Base-by-base conservation (phyloP, 2,113 vertebrate genomes). In the Cryptotis parvus region DNA sequence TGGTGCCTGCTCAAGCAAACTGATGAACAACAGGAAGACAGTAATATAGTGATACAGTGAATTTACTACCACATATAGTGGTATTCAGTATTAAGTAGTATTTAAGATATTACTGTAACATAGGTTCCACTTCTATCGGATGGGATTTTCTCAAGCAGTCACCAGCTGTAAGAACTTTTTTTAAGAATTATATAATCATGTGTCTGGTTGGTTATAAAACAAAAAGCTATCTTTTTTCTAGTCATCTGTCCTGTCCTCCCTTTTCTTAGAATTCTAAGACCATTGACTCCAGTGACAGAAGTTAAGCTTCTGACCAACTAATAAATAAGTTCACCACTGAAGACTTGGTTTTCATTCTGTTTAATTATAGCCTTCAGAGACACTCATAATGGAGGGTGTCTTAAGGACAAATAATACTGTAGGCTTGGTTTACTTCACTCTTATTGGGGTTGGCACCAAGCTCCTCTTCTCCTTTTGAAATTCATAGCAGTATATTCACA, bases 301-400 rank as follows among this genome's bases (percentile, higher is more conserved):
- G 83, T 95, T 92, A 93, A 86, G 72, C 76, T 94, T 93, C 92
- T 94, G 92, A 94, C 86, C 4, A 5, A 69, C 83, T 95, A 89
- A 89, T 94, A 95, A 91, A 91, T 90, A 94, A 96, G 76, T 92
- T 96, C 83, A 92, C 66, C 79, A 94, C 80, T 92, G 92, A 94
- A 93, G 92, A 94, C 65, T 52, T 90, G 61, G 83, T 95, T 95
- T 93, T 94, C 79, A 94, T 94, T 95, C 86, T 93, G 86, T 83
- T 95, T 95, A 96, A 96, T 95, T 93, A 89, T 70, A 93, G 92
- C 52, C 86, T 94, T 96, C 66, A 89, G 87, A 96, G 92, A 95
- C 92, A 93, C 76, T 94, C 88, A 96, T 77, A 95, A 96, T 96
- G 93, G 80, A 90, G 94, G 80, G 45, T 96, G 76, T 94, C 92